Evolutionary conservation across 2,797 vertebrate genomes (phyloP), one percentile per base, ranked within the genome.

Genomic region (Pangasius mekongensis): DNA sequence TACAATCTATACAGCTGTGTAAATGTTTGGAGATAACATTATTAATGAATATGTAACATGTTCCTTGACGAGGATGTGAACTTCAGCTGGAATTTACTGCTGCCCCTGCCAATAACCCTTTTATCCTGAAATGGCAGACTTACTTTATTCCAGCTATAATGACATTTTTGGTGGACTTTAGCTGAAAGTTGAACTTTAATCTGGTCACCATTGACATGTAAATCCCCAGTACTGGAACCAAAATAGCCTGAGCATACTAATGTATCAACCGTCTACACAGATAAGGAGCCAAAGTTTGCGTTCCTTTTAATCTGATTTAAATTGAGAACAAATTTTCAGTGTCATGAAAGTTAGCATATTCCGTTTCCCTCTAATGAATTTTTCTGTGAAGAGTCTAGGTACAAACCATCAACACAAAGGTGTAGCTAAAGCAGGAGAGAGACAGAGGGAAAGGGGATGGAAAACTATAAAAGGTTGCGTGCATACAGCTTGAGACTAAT

Each of bases 401-500:
- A 5, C 24, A 89, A 39, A 58, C 83, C 76, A 85, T 78, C 62
- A 80, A 89, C 60, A 88, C 80, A 87, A 90, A 88, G 88, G 58
- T 86, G 47, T 88, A 83, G 90, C 76, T 84, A 36, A 54, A 88
- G 56, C 73, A 78, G 71, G 76, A 88, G 89, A 88, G 88, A 91
- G 77, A 78, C 24, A 86, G 88, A 88, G 73, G 43, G 27, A 77
- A 47, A 73, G 52, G 30, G 27, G 1, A n/a, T 54, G 80, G 33
- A 83, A 87, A 88, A 89, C 83, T 84, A 85, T 36, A 89, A 87
- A 91, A 93, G 89, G 77, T 94, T 92, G 91, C 90, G 90, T 94
- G 93, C 90, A 77, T 91, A 54, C 47, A 24, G 87, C 92, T 91
- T 60, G 89, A 84, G 91, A 90, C 91, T 47, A 81, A 92, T 94